A percentile compares a stretch with the other conserved stretches of the same genome.
Evolutionary conservation across 2,888 invertebrate species (phyloP).

Genomic region (Holacanthella duospinosa): DNA sequence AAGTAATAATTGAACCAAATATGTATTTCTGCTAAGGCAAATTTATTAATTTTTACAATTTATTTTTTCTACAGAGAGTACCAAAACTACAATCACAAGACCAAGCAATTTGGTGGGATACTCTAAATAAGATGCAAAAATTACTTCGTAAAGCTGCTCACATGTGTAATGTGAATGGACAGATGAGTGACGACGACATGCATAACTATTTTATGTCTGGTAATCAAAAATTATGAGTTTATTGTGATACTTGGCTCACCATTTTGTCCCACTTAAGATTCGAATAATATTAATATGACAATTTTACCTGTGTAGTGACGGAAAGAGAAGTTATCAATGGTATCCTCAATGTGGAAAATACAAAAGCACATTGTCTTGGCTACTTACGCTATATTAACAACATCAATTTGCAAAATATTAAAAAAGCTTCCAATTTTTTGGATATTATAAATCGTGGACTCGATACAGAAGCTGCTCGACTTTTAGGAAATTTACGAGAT

Average conservation of each 20-base stretch:
- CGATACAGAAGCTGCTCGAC: slow-evolving; percentile 83
- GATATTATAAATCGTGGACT: slow-evolving; percentile 85
- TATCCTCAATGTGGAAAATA: slow-evolving; percentile 80
- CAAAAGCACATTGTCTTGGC: slow-evolving; percentile 87
- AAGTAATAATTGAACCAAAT: slow-evolving; percentile 54
- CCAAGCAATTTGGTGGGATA: slow-evolving; percentile 97
- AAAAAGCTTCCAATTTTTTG: slow-evolving; percentile 87
- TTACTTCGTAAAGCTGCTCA: slow-evolving; percentile 81
- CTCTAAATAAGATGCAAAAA: slow-evolving; percentile 87
- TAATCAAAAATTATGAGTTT: too few relatives aligned
- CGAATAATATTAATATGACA: background rate
- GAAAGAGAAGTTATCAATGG: slow-evolving; percentile 97
- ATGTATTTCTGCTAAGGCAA: background rate
- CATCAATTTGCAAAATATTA: slow-evolving; percentile 87
- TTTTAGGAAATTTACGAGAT: slow-evolving; percentile 79
- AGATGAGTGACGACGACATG: slow-evolving; percentile 82
- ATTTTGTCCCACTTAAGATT: background rate
- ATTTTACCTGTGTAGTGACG: slow-evolving; percentile 57
- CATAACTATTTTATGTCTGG: slow-evolving; percentile 99
- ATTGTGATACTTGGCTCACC: too few relatives aligned
- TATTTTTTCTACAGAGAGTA: slow-evolving; percentile 56
- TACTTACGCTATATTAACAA: slow-evolving; percentile 92
- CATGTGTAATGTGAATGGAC: slow-evolving; percentile 69
- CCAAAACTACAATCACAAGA: slow-evolving; percentile 92
- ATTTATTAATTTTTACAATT: too few relatives aligned